These are phyloP conservation scores for Drosophila kokeensis DNA, from an alignment of 2,888 invertebrate genomes.

Conservation along the genomic window DNA sequence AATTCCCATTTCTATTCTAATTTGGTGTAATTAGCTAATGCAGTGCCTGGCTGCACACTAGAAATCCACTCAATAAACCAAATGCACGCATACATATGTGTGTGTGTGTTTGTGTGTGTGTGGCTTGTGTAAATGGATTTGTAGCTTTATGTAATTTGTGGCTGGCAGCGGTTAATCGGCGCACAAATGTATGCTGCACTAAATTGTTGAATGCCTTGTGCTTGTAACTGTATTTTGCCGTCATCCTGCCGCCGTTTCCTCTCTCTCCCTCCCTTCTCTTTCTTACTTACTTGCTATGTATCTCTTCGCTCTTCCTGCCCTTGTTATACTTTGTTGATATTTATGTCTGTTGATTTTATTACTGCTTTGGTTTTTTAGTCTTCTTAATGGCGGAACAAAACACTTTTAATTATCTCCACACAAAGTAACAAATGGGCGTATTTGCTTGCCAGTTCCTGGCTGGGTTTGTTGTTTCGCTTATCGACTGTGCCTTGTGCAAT, in stretches of 20 bases:
- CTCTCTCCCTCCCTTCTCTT: not conserved
- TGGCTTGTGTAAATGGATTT: slow-evolving; percentile 7
- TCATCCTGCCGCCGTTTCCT: not conserved
- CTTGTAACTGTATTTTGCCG: not conserved
- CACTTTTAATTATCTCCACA: slow-evolving; percentile 67
- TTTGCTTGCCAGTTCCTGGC: not conserved
- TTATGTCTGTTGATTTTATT: slow-evolving; percentile 23
- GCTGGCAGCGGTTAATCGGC: slow-evolving; percentile 16
- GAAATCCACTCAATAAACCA: not conserved
- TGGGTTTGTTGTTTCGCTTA: slow-evolving; percentile 33
- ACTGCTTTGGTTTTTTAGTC: slow-evolving; percentile 28
- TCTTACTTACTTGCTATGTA: not conserved
- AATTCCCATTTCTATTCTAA: not conserved
- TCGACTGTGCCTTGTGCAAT: slow-evolving; percentile 53
- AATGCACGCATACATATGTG: not conserved
- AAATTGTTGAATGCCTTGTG: slow-evolving; percentile 37
- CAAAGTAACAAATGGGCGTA: slow-evolving; percentile 5
- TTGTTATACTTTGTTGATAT: slow-evolving; percentile 3
- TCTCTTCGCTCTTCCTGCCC: not conserved
- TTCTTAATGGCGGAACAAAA: slow-evolving; percentile 60
- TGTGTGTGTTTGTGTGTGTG: not conserved
- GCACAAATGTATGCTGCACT: slow-evolving; percentile 67
- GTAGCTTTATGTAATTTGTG: slow-evolving; percentile 13
- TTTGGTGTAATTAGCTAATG: slow-evolving; percentile 31
- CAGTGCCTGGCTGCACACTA: slow-evolving; percentile 6